A percentile compares a stretch with the other conserved stretches of the same genome.
Evolutionary conservation across 64 coral and sea anemone genomes (phyloP).

Genomic region (Astreopora myriophthalma): DNA sequence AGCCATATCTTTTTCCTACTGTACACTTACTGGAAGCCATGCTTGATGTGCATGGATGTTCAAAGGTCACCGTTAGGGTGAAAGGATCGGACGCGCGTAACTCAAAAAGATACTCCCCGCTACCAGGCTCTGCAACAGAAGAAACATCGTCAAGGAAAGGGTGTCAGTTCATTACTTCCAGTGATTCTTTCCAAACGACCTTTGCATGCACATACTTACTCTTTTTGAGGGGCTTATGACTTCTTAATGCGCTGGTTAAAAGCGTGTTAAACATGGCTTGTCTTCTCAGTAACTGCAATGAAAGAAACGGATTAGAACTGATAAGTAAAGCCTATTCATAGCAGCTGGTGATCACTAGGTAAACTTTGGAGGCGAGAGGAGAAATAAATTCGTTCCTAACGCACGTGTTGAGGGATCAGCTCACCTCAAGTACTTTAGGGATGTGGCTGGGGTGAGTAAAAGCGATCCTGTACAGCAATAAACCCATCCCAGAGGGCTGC

Average conservation of each 20-base stretch:
- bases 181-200: too few relatives aligned
- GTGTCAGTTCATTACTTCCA: background rate
- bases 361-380: too few relatives aligned
- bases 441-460: conserved; percentile 89
- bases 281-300: conserved; percentile 69
- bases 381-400: too few relatives aligned
- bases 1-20: too few relatives aligned
- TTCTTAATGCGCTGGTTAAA: conserved; percentile 80
- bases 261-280: conserved; percentile 85
- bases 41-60: conserved; percentile 81
- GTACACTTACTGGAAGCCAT: conserved; percentile 83
- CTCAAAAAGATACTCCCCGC: conserved; percentile 75
- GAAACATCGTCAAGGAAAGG: background rate
- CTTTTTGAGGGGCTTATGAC: conserved; percentile 54
- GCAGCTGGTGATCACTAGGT: too few relatives aligned
- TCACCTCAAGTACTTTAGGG: conserved; percentile 75
- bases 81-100: conserved; percentile 75
- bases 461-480: conserved; percentile 76
- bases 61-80: conserved; percentile 86
- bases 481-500: conserved; percentile 52
- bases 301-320: background rate
- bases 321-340: too few relatives aligned
- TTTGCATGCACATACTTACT: conserved; percentile 48
- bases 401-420: too few relatives aligned
- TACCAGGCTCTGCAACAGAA: background rate